Evolutionary conservation across 2,797 vertebrate genomes (phyloP).

Genomic region (Premnoplex brunnescens): DNA sequence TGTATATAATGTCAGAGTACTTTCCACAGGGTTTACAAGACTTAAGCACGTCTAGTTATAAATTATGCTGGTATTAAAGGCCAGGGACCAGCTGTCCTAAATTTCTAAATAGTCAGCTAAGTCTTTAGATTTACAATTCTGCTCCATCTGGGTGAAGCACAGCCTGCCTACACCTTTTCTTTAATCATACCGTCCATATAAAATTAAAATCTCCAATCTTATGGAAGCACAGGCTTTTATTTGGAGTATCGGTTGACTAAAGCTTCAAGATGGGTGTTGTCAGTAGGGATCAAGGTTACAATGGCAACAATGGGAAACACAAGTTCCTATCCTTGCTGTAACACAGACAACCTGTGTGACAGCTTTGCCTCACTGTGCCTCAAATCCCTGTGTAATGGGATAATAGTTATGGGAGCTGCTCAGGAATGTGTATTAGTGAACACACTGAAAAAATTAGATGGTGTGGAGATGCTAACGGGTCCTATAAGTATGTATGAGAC

Average conservation of each 20-base stretch:
- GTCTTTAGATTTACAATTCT: constrained; percentile 49
- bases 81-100: constrained; percentile 58
- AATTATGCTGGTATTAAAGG: constrained; percentile 61
- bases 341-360: not conserved
- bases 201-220: not conserved
- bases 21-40: constrained; percentile 52
- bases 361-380: not conserved
- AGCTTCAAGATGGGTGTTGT: not conserved
- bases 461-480: not conserved
- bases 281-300: not conserved
- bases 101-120: constrained; percentile 53
- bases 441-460: not conserved
- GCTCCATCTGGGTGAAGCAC: constrained; percentile 39
- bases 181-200: not conserved
- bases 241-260: not conserved
- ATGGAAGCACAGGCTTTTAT: not conserved
- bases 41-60: constrained; percentile 50
- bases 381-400: not conserved
- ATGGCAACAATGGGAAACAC: not conserved
- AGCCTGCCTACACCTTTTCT: constrained; percentile 48
- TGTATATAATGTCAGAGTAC: constrained; percentile 53
- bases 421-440: not conserved
- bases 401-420: not conserved
- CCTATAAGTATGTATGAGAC: not conserved
- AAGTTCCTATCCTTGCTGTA: not conserved